Conservation (phyloP, 30 jellyfish, hydroid and myxozoan species). For the Hydractinia symbiolongicarpus region DNA sequence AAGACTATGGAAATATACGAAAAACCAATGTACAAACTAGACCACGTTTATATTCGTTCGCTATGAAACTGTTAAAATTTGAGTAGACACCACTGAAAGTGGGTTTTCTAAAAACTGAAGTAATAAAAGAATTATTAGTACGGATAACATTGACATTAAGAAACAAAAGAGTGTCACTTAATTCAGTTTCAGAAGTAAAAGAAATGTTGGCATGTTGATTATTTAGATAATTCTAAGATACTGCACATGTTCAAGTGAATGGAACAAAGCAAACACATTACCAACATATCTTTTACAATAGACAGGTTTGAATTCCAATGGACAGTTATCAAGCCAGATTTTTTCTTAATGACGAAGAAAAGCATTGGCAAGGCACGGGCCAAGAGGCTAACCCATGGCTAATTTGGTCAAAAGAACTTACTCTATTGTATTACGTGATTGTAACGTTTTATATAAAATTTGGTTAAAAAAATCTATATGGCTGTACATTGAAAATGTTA, state of each 20-base stretch:
- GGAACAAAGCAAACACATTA: not conserved
- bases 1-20: too few species aligned
- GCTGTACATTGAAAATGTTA: too few species aligned
- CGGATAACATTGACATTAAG: not conserved
- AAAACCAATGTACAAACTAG: not conserved
- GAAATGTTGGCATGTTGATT: not conserved
- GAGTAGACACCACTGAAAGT: constrained; percentile 3
- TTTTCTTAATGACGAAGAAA: not conserved
- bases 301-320: not conserved
- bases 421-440: too few species aligned
- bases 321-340: constrained; percentile 18
- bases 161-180: not conserved
- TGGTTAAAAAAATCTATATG: too few species aligned
- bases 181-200: constrained; percentile 4
- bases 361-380: constrained; percentile 26
- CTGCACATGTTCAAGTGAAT: not conserved
- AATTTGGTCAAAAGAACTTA: not conserved
- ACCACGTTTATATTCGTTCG: constrained; percentile 8
- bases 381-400: constrained; percentile 33
- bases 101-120: constrained; percentile 14
- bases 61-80: not conserved
- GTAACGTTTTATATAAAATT: too few species aligned
- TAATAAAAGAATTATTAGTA: not conserved
- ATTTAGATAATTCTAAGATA: not conserved
- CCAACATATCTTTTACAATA: not conserved